Conservation (phyloP, 53 echinoderm and acorn worm species). For the Apostichopus leukothele region DNA sequence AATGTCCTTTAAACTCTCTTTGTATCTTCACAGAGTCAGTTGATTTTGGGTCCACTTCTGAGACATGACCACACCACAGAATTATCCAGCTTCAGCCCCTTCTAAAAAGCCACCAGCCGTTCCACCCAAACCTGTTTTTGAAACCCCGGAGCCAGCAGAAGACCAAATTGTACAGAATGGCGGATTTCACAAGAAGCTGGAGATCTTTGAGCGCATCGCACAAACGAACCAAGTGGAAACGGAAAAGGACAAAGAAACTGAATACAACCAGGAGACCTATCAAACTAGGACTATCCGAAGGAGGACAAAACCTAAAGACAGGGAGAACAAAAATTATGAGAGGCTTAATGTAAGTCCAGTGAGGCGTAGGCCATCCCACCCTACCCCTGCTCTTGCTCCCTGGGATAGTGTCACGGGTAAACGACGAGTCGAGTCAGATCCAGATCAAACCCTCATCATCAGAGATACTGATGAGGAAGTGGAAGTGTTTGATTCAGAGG, state of each 20-base stretch:
- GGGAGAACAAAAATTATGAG: slow-evolving; percentile 27
- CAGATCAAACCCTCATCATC: not conserved
- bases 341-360: slow-evolving; percentile 26
- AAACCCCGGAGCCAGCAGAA: not conserved
- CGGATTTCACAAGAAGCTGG: slow-evolving; percentile 17
- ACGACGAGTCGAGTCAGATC: not conserved
- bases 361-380: slow-evolving; percentile 16
- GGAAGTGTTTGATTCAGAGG: not conserved
- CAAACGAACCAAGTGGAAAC: slow-evolving; percentile 3
- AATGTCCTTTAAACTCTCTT: not conserved
- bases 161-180: not conserved
- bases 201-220: slow-evolving; percentile 19
- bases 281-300: slow-evolving; percentile 27
- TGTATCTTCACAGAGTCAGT: not conserved
- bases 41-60: not conserved
- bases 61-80: slow-evolving; percentile 35
- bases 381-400: not conserved
- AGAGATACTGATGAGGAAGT: not conserved
- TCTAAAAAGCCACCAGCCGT: slow-evolving; percentile 19
- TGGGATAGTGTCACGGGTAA: not conserved
- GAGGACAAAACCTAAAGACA: slow-evolving; percentile 1
- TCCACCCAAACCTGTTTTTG: slow-evolving; percentile 25
- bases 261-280: not conserved
- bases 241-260: not conserved
- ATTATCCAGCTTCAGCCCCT: not conserved